Evolutionary conservation across 2,888 invertebrate genomes (phyloP).

Genomic region (Dromius quadrimaculatus): DNA sequence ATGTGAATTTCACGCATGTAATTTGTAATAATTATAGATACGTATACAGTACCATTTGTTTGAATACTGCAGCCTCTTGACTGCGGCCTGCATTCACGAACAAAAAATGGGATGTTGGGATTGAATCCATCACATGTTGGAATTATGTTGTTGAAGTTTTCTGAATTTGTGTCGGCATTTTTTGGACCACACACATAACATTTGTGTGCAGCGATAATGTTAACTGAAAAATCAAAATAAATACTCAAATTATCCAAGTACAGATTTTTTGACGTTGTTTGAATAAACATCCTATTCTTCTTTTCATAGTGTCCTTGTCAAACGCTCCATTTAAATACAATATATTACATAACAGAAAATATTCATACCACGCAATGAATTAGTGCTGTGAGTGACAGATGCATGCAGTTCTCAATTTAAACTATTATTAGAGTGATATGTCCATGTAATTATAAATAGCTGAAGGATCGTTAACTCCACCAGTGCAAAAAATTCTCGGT

Average conservation of each 20-base stretch:
- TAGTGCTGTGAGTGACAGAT: not conserved
- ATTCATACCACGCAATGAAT: not conserved
- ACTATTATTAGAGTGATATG: too few relatives aligned
- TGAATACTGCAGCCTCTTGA: constrained; percentile 52
- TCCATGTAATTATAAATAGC: too few relatives aligned
- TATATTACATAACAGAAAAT: not conserved
- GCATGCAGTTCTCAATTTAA: not conserved
- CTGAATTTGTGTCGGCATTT: constrained; percentile 4
- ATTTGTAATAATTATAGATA: not conserved
- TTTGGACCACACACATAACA: constrained; percentile 44
- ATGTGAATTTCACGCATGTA: not conserved
- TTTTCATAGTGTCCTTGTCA: too few relatives aligned
- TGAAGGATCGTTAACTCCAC: too few relatives aligned
- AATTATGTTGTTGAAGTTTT: constrained; percentile 1
- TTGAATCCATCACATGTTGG: constrained; percentile 53
- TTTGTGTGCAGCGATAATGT: constrained; percentile 39
- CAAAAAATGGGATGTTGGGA: constrained; percentile 47
- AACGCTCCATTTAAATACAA: too few relatives aligned
- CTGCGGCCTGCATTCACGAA: constrained; percentile 52
- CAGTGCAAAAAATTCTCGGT: too few relatives aligned
- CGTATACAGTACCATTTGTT: constrained; percentile 52
- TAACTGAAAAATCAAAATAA: constrained; percentile 26
- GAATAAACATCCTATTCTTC: too few relatives aligned
- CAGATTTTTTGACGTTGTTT: too few relatives aligned
- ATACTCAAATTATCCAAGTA: not conserved